Conservation (phyloP, 2,797 vertebrate genomes). For the Dryobates pubescens region DNA sequence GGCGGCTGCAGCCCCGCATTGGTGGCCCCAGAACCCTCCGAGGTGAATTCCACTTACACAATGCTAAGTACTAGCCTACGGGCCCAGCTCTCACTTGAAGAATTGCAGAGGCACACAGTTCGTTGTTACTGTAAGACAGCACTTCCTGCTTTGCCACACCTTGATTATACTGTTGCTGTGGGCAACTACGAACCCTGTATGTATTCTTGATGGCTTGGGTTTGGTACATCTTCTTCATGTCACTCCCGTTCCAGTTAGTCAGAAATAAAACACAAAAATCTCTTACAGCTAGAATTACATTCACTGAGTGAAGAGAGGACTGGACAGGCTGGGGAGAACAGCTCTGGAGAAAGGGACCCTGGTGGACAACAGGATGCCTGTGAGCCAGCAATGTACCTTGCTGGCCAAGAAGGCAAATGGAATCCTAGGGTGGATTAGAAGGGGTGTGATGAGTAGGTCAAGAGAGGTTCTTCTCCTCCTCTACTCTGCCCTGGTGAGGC, state of each 20-base stretch:
- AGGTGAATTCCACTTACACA: accelerated
- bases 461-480: no score
- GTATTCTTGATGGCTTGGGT: neutral
- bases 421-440: no score
- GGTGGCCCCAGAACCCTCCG: accelerated
- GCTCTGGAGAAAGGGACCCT: no score
- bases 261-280: neutral
- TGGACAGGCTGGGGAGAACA: no score
- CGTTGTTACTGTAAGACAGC: no score
- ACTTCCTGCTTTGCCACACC: accelerated
- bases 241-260: neutral
- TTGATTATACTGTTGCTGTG: neutral
- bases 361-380: no score
- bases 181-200: neutral
- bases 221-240: neutral
- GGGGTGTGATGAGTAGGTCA: no score
- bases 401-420: no score
- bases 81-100: neutral
- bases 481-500: no score
- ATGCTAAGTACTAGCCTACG: accelerated
- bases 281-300: neutral
- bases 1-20: neutral
- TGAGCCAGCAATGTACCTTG: no score
- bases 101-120: no score
- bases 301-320: neutral